Evolutionary conservation across 2,113 vertebrate species (phyloP).

Genomic region (Tragelaphus scriptus): DNA sequence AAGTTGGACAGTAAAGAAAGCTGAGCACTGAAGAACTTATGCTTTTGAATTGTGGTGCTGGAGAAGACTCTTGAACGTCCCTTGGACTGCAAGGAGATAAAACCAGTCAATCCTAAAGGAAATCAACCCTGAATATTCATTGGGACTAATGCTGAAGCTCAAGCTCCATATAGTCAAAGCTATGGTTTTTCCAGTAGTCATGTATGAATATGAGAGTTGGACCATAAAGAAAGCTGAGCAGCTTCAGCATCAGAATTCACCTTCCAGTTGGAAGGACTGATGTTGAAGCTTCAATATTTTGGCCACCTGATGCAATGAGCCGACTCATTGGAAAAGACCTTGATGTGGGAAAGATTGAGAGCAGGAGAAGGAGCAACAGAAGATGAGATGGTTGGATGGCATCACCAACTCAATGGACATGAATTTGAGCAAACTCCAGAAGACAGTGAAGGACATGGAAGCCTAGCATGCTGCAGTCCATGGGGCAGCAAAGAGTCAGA

Average conservation of each 20-base stretch:
- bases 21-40: neutral
- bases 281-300: neutral
- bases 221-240: neutral
- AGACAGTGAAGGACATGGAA: neutral
- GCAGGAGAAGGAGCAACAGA: neutral
- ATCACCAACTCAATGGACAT: neutral
- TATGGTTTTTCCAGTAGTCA: neutral
- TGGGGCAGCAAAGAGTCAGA: neutral
- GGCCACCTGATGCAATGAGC: neutral
- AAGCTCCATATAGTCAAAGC: neutral
- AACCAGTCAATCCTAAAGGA: neutral
- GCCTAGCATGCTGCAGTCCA: neutral
- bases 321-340: neutral
- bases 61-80: neutral
- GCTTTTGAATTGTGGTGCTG: neutral
- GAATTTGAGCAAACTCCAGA: neutral
- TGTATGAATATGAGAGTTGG: neutral
- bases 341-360: neutral
- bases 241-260: neutral
- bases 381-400: neutral
- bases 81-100: neutral
- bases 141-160: neutral
- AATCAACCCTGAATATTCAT: neutral
- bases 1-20: neutral
- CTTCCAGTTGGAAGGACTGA: neutral